Percentiles rank a stretch among this genome's conserved stretches.
Conservation (phyloP, 2,113 vertebrate species). For the Microcebus griseorufus region DNA sequence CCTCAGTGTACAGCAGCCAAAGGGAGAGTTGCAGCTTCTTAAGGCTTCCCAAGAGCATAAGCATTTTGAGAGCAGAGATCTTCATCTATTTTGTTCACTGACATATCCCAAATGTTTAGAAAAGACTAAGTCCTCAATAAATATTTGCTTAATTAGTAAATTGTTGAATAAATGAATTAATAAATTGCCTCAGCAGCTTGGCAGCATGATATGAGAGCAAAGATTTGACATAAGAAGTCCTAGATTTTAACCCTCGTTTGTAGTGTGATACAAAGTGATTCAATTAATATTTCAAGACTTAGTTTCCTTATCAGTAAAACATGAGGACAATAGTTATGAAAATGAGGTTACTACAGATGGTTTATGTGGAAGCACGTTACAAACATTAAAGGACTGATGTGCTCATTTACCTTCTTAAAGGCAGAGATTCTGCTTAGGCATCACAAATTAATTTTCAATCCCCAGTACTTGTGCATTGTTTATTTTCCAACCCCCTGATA, state of each 20-base stretch:
- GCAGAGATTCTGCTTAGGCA: neutral
- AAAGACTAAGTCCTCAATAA: neutral
- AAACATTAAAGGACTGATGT: constrained; percentile 4
- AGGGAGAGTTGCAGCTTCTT: neutral
- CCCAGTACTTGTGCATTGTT: neutral
- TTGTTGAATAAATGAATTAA: neutral
- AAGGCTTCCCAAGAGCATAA: neutral
- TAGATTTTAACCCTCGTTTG: neutral
- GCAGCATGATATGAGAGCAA: neutral
- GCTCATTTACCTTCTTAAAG: neutral
- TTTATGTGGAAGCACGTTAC: neutral
- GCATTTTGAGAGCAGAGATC: neutral
- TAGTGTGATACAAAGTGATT: neutral
- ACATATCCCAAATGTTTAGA: neutral
- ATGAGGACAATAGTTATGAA: neutral
- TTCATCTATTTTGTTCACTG: neutral
- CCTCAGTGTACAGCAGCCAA: neutral
- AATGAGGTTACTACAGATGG: neutral
- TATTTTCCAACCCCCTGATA: neutral
- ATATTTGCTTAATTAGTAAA: constrained; percentile 33
- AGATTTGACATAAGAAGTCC: neutral
- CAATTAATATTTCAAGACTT: neutral
- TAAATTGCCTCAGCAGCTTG: neutral
- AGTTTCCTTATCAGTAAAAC: neutral
- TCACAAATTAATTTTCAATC: neutral